Evolutionary conservation across 2,113 vertebrate genomes (phyloP), one percentile per base, ranked within the genome.

Genomic region (Climacteris rufus): DNA sequence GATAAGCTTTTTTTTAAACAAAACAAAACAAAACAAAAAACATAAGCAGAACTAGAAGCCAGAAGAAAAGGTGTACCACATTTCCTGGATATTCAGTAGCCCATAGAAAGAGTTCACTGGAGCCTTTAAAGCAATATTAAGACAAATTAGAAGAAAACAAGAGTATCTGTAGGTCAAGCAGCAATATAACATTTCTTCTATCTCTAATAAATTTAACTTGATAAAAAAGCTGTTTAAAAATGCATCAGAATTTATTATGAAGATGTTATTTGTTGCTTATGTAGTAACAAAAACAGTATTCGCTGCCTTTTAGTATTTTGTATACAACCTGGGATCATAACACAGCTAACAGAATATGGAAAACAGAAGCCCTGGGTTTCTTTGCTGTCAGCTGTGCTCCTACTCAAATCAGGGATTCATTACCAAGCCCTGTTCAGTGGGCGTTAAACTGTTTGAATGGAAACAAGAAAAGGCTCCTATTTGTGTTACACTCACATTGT

Each of bases 401-500:
- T 37, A 16, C 65, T 77, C 56, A 44, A 35, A 78, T 27, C 44
- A 87, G 77, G 66, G 33, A 70, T 71, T 87, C 23, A 30, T 82
- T 33, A 49, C 57, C 45, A 56, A 72, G 52, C 37, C 53, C 6
- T n/a, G 53, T 33, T 54, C 80, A n/a, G 47, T 18, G 59, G 68
- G 68, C 0, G 6, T 66, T 56, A 17, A 68, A 22, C 44, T 25
- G 61, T 5, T 23, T 19, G 61, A 71, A 30, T 45, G 45, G 57
- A 68, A 64, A 31, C 15, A 68, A 56, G 47, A 9, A 65, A 69
- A 74, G 5, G 9, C 21, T 39, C 44, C 15, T 52, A 2, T 39
- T 49, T 22, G 45, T 10, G 35, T 23, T 71, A 33, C 30, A 44
- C 27, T 37, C 24, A 3, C 0, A 0, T 30, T 4, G 23, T 2